Evolutionary conservation across 2,888 invertebrate genomes (phyloP).

Genomic region (Halictus ligatus): DNA sequence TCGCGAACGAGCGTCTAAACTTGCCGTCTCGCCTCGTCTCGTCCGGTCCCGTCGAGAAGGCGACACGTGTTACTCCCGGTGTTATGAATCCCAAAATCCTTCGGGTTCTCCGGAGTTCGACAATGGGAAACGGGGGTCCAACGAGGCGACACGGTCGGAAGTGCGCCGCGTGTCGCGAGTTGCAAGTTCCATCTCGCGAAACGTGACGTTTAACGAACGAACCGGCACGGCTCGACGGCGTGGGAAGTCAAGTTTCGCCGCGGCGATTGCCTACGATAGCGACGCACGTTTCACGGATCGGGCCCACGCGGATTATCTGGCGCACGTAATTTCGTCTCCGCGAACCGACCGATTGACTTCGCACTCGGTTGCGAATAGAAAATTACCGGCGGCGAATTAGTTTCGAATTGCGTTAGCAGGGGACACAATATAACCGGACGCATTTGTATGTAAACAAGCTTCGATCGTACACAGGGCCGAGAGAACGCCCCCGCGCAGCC

Average conservation of each 20-base stretch:
- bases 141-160: background rate
- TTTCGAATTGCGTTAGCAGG: conserved; percentile 61
- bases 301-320: background rate
- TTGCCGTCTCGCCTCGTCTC: conserved; percentile 27
- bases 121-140: background rate
- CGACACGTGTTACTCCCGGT: conserved; percentile 29
- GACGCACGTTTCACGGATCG: conserved; percentile 8
- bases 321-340: conserved; percentile 29
- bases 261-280: background rate
- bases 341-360: conserved; percentile 56
- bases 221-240: background rate
- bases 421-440: conserved; percentile 59
- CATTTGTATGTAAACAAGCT: conserved; percentile 72
- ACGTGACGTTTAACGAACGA: background rate
- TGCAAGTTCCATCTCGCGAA: background rate
- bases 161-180: conserved; percentile 21
- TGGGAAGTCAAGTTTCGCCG: background rate
- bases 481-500: conserved; percentile 3
- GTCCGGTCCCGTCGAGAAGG: background rate
- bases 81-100: conserved; percentile 44
- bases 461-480: conserved; percentile 52
- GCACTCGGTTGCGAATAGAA: conserved; percentile 54
- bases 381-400: conserved; percentile 65
- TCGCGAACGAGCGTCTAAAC: conserved; percentile 45
- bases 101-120: conserved; percentile 7